Conservation (phyloP, 2,888 invertebrate species). For the Rotaria macrura region DNA sequence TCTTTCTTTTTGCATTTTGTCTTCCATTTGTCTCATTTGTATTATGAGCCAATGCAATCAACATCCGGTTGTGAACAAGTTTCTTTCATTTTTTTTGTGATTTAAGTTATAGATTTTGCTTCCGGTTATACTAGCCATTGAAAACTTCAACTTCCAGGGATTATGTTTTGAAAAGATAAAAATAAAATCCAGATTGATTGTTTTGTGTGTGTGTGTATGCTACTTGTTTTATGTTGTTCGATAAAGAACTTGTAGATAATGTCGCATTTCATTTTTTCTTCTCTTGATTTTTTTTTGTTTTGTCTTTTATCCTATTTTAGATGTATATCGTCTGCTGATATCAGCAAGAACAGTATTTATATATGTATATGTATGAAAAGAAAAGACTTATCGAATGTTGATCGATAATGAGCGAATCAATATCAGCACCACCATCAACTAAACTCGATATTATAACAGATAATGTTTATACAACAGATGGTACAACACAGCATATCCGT, state of each 20-base stretch:
- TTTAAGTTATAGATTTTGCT: neutral
- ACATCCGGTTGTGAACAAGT: constrained; percentile 11
- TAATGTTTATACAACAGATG: constrained; percentile 3
- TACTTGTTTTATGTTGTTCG: neutral
- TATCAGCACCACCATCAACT: neutral
- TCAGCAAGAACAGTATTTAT: constrained; percentile 7
- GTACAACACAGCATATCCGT: neutral
- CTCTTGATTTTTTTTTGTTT: neutral
- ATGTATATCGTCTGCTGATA: constrained; percentile 7
- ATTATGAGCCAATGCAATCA: neutral
- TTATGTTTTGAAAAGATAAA: neutral
- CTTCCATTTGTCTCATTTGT: neutral
- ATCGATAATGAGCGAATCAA: neutral
- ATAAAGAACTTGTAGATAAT: neutral
- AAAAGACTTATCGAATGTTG: neutral
- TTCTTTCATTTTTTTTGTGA: neutral
- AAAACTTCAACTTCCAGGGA: constrained; percentile 5
- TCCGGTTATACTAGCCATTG: neutral
- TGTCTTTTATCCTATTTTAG: constrained; percentile 3
- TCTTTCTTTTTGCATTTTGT: neutral
- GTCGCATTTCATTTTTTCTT: neutral
- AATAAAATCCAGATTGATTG: neutral
- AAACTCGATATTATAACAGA: neutral
- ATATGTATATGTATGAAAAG: neutral
- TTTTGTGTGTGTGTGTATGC: too few relatives aligned